These are phyloP conservation scores for Corythornis madagascariensis DNA, from an alignment of 2,113 vertebrate species.

Conservation along the genomic window DNA sequence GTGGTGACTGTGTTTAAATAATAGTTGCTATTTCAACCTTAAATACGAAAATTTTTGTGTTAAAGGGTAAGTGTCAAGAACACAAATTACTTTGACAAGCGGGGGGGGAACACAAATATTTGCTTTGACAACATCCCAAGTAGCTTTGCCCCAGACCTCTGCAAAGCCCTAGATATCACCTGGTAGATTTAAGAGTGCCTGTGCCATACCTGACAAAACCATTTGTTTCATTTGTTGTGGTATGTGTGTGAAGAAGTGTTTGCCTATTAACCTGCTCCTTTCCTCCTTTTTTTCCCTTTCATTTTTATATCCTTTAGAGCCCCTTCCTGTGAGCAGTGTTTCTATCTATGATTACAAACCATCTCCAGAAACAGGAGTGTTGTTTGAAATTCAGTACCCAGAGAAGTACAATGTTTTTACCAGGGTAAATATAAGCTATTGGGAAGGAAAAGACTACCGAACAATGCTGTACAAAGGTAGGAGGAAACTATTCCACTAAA, in stretches of 20 bases:
- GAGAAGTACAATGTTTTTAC: slow-evolving; percentile 90
- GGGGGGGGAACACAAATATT: neutral
- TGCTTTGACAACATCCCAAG: neutral
- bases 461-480: slow-evolving; percentile 95
- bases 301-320: slow-evolving; percentile 77
- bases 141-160: neutral
- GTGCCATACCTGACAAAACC: neutral
- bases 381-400: slow-evolving; percentile 91
- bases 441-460: slow-evolving; percentile 84
- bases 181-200: neutral
- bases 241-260: neutral
- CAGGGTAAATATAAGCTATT: slow-evolving; percentile 94
- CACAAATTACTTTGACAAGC: neutral
- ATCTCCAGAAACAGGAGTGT: slow-evolving; percentile 92
- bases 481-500: neutral
- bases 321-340: slow-evolving; percentile 86
- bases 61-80: neutral
- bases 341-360: slow-evolving; percentile 88
- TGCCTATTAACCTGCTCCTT: neutral
- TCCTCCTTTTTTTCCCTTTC: neutral
- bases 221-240: neutral
- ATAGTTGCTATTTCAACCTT: neutral
- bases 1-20: neutral
- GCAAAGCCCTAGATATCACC: neutral
- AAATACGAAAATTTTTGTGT: neutral